phyloP scores from a whole-genome alignment of 64 coral and sea anemone genomes.

The Montipora efflorescens region DNA sequence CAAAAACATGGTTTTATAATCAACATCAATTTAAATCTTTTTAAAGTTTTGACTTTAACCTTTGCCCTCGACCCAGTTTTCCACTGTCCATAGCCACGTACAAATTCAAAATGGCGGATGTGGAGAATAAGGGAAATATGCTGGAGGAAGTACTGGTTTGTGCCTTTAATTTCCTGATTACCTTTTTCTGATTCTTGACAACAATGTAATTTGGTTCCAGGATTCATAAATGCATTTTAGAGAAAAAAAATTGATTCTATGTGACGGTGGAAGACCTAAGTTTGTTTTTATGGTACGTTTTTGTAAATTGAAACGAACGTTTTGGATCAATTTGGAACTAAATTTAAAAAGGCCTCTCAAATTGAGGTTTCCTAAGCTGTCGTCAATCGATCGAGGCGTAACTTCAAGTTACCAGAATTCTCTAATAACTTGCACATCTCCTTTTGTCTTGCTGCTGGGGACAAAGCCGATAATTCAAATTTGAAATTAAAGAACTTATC shows the following conservation, averaged over 20 bases:
- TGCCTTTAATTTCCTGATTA: neutral
- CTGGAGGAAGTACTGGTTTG: constrained; percentile 2
- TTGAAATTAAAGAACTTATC: too few relatives aligned
- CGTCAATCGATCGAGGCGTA: too few relatives aligned
- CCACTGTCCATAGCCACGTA: constrained; percentile 1
- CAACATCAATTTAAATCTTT: neutral
- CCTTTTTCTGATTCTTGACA: neutral
- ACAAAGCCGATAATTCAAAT: too few relatives aligned
- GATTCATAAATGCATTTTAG: neutral
- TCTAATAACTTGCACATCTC: too few relatives aligned
- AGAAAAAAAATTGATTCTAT: neutral
- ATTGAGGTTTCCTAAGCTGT: too few relatives aligned
- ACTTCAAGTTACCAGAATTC: too few relatives aligned
- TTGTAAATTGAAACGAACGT: too few relatives aligned
- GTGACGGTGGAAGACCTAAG: too few relatives aligned
- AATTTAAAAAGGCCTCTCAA: too few relatives aligned
- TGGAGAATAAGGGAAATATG: neutral
- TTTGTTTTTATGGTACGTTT: too few relatives aligned
- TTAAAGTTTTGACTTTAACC: neutral
- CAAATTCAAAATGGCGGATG: constrained; percentile 47
- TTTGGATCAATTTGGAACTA: too few relatives aligned
- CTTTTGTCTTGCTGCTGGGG: too few relatives aligned
- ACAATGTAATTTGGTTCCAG: neutral
- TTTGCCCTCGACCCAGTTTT: constrained; percentile 43
- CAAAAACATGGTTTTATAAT: neutral